Evolutionary conservation across 1,140 invertebrate genomes (phyloP).

Genomic region (Caerostris extrusa): DNA sequence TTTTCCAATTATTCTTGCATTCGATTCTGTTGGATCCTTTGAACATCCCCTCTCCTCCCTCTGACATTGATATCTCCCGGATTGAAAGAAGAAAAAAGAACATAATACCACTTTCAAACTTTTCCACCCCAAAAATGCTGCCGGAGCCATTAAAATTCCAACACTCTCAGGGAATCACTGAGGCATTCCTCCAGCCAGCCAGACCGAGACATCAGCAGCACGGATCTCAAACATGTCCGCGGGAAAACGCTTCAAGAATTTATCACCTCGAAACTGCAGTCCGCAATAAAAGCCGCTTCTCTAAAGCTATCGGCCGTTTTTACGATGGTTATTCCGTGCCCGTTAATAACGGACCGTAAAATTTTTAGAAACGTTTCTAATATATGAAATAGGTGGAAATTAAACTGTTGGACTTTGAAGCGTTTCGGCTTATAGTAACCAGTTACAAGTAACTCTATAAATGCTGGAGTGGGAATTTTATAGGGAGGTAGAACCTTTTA

Average conservation of each 20-base stretch:
- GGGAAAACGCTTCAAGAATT: not conserved
- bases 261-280: too few relatives aligned
- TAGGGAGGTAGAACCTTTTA: not conserved
- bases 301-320: slow-evolving; percentile 17
- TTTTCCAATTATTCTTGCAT: too few relatives aligned
- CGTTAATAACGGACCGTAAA: slow-evolving; percentile 56
- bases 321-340: not conserved
- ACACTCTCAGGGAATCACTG: not conserved
- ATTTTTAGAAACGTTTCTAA: slow-evolving; percentile 9
- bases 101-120: not conserved
- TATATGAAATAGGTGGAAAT: slow-evolving; percentile 9
- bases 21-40: too few relatives aligned
- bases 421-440: not conserved
- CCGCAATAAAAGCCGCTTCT: not conserved
- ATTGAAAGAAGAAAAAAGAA: too few relatives aligned
- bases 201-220: not conserved
- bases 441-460: not conserved
- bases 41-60: too few relatives aligned
- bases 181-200: not conserved
- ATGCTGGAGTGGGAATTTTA: not conserved
- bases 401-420: slow-evolving; percentile 38
- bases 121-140: not conserved
- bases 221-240: not conserved
- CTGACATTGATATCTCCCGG: too few relatives aligned
- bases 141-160: slow-evolving; percentile 27